Conservation (phyloP, 2,888 invertebrate genomes). For the Oasisia sp. region DNA sequence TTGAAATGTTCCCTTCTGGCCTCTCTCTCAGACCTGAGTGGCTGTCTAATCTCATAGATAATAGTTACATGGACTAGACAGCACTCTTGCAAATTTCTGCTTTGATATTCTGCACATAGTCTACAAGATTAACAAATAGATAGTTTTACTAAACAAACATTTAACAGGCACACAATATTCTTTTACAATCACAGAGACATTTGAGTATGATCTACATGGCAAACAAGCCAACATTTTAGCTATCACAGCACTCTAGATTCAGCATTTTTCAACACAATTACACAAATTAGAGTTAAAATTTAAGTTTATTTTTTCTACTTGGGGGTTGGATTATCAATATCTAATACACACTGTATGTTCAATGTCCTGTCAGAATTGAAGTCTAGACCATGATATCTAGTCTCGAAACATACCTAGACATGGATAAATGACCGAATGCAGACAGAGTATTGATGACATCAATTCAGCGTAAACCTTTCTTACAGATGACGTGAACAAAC, state of each 20-base stretch:
- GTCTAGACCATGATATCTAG: neutral
- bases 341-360: neutral
- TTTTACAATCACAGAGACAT: too few species aligned
- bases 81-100: neutral
- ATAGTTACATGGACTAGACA: neutral
- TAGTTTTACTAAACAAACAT: neutral
- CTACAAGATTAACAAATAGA: neutral
- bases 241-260: too few species aligned
- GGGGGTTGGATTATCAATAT: neutral
- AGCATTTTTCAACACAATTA: too few species aligned
- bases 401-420: neutral
- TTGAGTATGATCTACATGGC: too few species aligned
- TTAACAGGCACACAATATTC: neutral
- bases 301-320: neutral
- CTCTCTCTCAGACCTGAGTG: too few species aligned
- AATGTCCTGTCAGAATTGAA: neutral
- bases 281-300: too few species aligned
- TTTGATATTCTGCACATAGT: neutral
- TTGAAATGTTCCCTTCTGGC: too few species aligned
- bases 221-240: too few species aligned
- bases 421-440: too few species aligned
- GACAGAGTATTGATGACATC: neutral
- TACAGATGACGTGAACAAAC: neutral
- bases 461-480: neutral
- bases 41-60: neutral